Conservation (phyloP, 2,888 invertebrate species). For the Noctua fimbriata region DNA sequence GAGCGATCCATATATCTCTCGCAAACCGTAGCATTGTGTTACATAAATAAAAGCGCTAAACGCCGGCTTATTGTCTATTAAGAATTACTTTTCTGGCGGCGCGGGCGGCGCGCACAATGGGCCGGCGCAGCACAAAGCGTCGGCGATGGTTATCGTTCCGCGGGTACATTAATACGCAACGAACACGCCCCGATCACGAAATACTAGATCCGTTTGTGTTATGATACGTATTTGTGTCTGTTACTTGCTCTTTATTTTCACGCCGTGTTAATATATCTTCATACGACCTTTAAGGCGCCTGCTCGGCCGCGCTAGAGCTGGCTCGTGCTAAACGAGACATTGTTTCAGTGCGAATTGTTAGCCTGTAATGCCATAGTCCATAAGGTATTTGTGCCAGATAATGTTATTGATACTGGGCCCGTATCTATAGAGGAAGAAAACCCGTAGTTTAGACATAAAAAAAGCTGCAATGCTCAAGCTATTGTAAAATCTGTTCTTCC, state of each 20-base stretch:
- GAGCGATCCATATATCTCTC: conserved; percentile 81
- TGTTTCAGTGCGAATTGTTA: conserved; percentile 56
- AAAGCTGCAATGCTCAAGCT: background rate
- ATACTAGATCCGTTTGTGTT: conserved; percentile 87
- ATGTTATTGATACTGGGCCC: conserved; percentile 3
- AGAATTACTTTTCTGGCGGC: conserved; percentile 88
- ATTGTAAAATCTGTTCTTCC: conserved; percentile 6
- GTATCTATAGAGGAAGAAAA: background rate
- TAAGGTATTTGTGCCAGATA: conserved; percentile 34
- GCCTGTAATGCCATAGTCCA: conserved; percentile 18
- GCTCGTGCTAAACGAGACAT: conserved; percentile 58
- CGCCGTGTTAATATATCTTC: conserved; percentile 75
- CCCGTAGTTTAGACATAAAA: background rate
- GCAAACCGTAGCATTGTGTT: conserved; percentile 84
- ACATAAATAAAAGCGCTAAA: conserved; percentile 89
- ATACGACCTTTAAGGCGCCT: conserved; percentile 60
- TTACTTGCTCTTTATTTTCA: conserved; percentile 80
- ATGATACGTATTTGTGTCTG: conserved; percentile 74
- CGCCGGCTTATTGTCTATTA: conserved; percentile 89
- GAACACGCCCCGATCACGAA: conserved; percentile 88
- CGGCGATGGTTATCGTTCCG: conserved; percentile 84
- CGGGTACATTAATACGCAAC: conserved; percentile 87
- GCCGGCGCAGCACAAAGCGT: conserved; percentile 85
- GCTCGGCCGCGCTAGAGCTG: conserved; percentile 17
- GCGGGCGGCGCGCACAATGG: conserved; percentile 82